phyloP scores from a whole-genome alignment of 2,113 vertebrate species.

The Equus przewalskii region DNA sequence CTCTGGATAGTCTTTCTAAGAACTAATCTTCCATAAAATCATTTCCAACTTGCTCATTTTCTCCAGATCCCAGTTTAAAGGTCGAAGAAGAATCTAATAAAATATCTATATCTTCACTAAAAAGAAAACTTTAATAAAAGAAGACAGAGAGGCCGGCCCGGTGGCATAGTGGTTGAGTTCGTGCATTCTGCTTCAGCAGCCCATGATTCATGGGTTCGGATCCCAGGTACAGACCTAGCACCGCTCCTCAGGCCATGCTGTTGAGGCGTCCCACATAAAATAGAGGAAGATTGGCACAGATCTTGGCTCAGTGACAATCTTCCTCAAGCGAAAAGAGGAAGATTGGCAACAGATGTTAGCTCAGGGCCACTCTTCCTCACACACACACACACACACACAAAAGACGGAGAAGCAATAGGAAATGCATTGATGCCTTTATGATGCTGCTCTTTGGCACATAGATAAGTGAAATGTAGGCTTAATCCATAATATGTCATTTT shows the following conservation, averaged over 20 bases:
- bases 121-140: neutral
- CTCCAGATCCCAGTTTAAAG: constrained; percentile 48
- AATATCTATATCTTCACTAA: constrained; percentile 28
- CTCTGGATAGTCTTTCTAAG: neutral
- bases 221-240: too few relatives aligned
- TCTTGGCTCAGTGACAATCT: too few relatives aligned
- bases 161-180: too few relatives aligned
- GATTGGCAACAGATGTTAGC: too few relatives aligned
- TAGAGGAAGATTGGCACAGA: too few relatives aligned
- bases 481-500: constrained; percentile 46
- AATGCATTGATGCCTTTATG: constrained; percentile 27
- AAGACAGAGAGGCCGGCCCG: neutral
- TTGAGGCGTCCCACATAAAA: too few relatives aligned
- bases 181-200: too few relatives aligned
- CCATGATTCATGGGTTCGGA: too few relatives aligned
- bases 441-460: neutral
- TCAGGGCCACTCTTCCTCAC: too few relatives aligned
- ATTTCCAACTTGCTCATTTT: constrained; percentile 52
- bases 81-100: constrained; percentile 57
- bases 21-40: neutral
- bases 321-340: too few relatives aligned
- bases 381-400: neutral
- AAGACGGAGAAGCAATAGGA: constrained; percentile 9
- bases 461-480: constrained; percentile 30
- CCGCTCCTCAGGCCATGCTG: too few relatives aligned